Evolutionary conservation across 2,797 vertebrate genomes (phyloP).

Genomic region (Labeo calbasu): DNA sequence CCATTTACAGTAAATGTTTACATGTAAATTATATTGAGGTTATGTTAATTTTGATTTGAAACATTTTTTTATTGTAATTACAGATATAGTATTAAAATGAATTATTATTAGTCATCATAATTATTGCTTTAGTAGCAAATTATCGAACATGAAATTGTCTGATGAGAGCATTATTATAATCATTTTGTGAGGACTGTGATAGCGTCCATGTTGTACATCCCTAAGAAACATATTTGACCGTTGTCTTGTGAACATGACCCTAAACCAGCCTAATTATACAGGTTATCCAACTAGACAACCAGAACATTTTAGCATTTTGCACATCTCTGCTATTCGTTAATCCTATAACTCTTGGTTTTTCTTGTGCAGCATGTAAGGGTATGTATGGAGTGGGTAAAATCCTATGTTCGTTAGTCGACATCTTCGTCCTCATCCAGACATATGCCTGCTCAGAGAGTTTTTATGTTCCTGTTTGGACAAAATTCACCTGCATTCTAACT

Average conservation of each 20-base stretch:
- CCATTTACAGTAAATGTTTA: neutral
- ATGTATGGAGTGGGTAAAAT: slow-evolving; percentile 69
- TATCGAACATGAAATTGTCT: neutral
- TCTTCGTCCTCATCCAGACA: slow-evolving; percentile 55
- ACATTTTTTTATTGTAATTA: neutral
- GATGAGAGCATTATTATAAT: neutral
- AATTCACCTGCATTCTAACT: slow-evolving; percentile 7
- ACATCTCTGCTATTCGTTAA: slow-evolving; percentile 21
- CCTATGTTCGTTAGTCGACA: slow-evolving; percentile 46
- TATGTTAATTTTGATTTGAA: neutral
- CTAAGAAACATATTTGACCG: neutral
- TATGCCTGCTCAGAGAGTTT: neutral
- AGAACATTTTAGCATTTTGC: neutral
- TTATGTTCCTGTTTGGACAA: neutral
- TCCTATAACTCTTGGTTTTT: slow-evolving; percentile 69
- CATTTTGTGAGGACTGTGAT: neutral
- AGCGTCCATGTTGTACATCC: neutral
- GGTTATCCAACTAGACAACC: neutral
- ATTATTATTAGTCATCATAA: neutral
- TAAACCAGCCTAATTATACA: slow-evolving; percentile 8
- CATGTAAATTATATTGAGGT: neutral
- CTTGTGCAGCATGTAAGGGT: slow-evolving; percentile 82
- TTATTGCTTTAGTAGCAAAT: neutral
- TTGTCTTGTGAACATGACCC: neutral
- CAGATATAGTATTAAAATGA: neutral